Evolutionary conservation across 2,113 vertebrate genomes (phyloP), one percentile per base, ranked within the genome.

Genomic region (Chloroceryle aenea): DNA sequence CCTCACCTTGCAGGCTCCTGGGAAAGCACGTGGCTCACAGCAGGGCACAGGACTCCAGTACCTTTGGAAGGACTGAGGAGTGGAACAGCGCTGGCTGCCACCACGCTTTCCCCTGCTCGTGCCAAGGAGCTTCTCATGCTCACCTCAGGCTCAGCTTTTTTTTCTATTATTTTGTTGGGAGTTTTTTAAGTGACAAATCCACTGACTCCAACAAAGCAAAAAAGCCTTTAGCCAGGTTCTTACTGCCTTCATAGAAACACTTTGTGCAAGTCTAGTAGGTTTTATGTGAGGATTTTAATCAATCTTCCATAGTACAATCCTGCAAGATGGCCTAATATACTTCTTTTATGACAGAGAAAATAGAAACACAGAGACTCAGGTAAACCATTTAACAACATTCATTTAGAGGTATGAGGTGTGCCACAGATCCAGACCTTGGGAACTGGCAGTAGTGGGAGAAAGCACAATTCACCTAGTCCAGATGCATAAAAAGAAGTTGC

Each of bases 21-120:
- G 68, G 64, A n/a, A 36, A 2, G 43, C 2, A 1, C 1, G 1
- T 6, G 52, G 45, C 53, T 67, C 64, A 20, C 0, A 0, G 73
- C 73, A 20, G 1, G 4, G 69, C 26, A 6, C 7, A 0, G 8
- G 18, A 23, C 62, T 82, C 17, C 3, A 3, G 34, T 30, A 40
- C 52, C 13, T 21, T 3, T 47, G 38, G 29, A 42, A 64, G 67
- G 67, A 45, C 19, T 14, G 9, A 45, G 43, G 36, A 74, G 17
- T 20, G 38, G 40, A 89, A 10, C 38, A 47, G n/a, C 0, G 1
- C 48, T 36, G 43, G 30, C 61, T 43, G 52, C 61, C 8, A 42
- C 61, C 8, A 0, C 0, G 2, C 36, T 9, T 36, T 13, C 22
- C 43, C 38, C 30, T 12, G 21, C 29, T 72, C 8, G 4, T 4